Conservation (phyloP, 2,797 vertebrate genomes). For the Myotis myotis region DNA sequence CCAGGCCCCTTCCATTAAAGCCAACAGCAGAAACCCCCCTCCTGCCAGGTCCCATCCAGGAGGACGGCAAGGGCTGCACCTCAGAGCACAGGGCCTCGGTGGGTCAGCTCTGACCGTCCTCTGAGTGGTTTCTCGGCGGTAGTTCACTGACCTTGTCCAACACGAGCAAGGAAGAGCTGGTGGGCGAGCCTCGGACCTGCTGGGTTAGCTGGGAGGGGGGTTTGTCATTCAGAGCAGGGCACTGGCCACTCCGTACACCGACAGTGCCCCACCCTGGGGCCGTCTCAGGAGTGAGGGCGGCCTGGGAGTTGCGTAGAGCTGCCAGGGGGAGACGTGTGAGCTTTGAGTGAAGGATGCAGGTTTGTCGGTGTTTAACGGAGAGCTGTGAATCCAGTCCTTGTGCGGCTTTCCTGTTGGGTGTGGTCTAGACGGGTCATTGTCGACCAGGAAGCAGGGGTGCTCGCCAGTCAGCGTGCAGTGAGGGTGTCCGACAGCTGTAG, state of each 20-base stretch:
- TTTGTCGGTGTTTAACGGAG: neutral
- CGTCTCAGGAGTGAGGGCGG: neutral
- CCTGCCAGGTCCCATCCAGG: too few relatives aligned
- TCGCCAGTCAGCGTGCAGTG: accelerated
- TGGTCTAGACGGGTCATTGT: neutral
- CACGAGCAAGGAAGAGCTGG: accelerated
- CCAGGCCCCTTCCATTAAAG: accelerated
- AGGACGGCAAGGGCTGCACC: neutral
- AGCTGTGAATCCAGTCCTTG: neutral
- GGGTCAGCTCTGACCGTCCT: neutral
- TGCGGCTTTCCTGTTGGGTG: accelerated
- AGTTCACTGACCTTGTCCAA: neutral
- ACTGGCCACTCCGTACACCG: too few relatives aligned
- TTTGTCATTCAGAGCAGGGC: accelerated
- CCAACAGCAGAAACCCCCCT: accelerated
- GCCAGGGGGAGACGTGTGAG: neutral
- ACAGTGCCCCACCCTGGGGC: accelerated
- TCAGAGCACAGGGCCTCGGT: neutral
- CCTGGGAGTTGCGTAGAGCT: neutral
- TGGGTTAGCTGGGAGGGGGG: accelerated
- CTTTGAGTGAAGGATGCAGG: neutral
- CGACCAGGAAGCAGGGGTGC: neutral
- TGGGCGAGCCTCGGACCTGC: accelerated
- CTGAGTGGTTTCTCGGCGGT: neutral
- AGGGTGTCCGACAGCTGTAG: neutral